Base-by-base conservation (phyloP, 2,797 vertebrate species). In the Epinephelus awoara region DNA sequence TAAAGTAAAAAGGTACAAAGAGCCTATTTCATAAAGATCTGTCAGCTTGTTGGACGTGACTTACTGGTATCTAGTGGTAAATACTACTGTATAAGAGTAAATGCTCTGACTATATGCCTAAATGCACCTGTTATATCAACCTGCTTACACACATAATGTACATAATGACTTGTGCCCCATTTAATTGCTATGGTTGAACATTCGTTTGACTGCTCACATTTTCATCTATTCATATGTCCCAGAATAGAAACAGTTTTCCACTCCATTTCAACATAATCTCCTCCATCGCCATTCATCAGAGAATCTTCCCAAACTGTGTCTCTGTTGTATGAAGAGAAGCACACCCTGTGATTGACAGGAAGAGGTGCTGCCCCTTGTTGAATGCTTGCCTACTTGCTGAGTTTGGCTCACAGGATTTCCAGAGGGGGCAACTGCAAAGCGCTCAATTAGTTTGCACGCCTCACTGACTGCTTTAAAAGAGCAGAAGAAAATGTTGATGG, bases 371-470 rank as follows among this genome's bases (percentile, higher is more conserved):
- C 64, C 64, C 82, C 61, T 57, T 34, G 64, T 12, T 71, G 75
- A 68, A 68, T 38, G 63, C 63, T 46, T 49, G 50, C 71, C 61
- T 82, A 76, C 67, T 77, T 75, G 71, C 50, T 67, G 74, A 68
- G 70, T 69, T 84, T 71, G 55, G 75, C 57, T 73, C 50, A 19
- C 44, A 51, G 68, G 52, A 66, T 75, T 84, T 82, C 57, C 67
- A 61, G 34, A 61, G 67, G 73, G 80, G 68, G 38, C 52, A 66
- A 68, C n/a, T 54, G 71, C 49, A 71, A 61, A 76, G 65, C 0
- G 14, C 63, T 80, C 77, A 58, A 69, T 77, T 68, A 62, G 67
- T 51, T 49, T 64, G 51, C 62, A 70, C n/a, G 42, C 64, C 67
- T 80, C 77, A 42, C 55, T 81, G 79, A 46, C 38, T 50, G 68